A percentile compares a stretch with the other conserved stretches of the same genome.
Conservation (phyloP, 2,113 vertebrate genomes). For the Actenoides lindsayi region DNA sequence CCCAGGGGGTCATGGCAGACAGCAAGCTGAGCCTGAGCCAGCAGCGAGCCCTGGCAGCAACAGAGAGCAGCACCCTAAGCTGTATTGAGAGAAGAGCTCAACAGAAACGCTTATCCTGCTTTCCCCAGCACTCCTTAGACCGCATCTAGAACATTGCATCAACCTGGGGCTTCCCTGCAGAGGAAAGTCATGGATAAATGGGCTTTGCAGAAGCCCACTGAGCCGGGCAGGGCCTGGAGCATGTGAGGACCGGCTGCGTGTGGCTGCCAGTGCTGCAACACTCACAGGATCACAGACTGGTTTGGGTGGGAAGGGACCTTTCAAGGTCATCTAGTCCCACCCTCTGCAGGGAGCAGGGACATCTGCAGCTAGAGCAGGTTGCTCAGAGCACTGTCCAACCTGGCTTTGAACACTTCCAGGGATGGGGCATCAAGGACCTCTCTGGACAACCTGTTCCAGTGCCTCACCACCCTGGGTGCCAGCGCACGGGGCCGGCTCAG, state of each 20-base stretch:
- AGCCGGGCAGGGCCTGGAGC: not conserved
- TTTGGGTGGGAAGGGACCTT: too few species aligned
- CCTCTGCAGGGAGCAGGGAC: too few species aligned
- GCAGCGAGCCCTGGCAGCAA: too few species aligned
- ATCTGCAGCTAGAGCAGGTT: too few species aligned
- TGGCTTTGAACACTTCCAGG: too few species aligned
- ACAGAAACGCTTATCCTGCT: not conserved
- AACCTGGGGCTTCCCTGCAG: not conserved
- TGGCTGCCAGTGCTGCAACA: accelerated
- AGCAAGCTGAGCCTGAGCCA: not conserved
- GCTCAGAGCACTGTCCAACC: too few species aligned
- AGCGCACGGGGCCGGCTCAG: too few species aligned
- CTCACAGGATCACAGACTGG: too few species aligned
- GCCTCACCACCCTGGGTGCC: too few species aligned
- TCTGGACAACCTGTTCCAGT: too few species aligned
- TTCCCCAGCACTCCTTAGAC: not conserved
- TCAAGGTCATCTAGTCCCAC: too few species aligned
- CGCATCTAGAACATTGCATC: not conserved
- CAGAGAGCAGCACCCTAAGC: not conserved
- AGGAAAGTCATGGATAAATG: accelerated
- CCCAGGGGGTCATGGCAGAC: not conserved
- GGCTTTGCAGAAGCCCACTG: not conserved
- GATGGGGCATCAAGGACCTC: too few species aligned
- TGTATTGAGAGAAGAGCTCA: not conserved
- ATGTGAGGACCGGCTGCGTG: accelerated